These are phyloP conservation scores for Sminthurinus aureus DNA, from an alignment of 2,888 invertebrate genomes.

Conservation along the genomic window DNA sequence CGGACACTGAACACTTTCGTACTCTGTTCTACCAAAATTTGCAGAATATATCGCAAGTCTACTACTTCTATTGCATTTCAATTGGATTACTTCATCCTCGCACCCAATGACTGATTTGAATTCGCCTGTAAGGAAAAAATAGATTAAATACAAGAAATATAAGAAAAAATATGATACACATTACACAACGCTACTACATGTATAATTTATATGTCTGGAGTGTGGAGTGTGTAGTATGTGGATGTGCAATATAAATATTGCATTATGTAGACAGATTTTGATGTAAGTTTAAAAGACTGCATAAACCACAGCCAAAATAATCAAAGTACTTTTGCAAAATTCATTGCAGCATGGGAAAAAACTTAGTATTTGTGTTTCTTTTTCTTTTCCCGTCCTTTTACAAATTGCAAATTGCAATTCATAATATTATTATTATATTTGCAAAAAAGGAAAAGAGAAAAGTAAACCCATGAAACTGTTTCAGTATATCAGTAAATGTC, in stretches of 20 bases:
- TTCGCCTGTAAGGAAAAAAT: constrained; percentile 74
- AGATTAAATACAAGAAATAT: too few relatives aligned
- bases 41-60: constrained; percentile 93
- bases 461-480: not conserved
- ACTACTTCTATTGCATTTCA: constrained; percentile 86
- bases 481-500: too few relatives aligned
- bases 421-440: not conserved
- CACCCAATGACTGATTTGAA: constrained; percentile 94
- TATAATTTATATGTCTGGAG: too few relatives aligned
- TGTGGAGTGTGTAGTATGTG: too few relatives aligned
- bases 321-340: constrained; percentile 38
- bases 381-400: not conserved
- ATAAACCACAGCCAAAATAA: constrained; percentile 9
- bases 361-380: not conserved
- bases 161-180: too few relatives aligned
- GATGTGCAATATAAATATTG: not conserved
- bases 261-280: too few relatives aligned
- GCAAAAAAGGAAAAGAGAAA: not conserved
- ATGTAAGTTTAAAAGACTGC: not conserved
- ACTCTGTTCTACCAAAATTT: constrained; percentile 87
- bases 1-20: constrained; percentile 85
- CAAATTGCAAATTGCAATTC: not conserved
- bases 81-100: constrained; percentile 85
- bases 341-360: constrained; percentile 42
- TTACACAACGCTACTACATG: too few relatives aligned